These are phyloP conservation scores for Drosophila cyrtoloma DNA, from an alignment of 2,888 invertebrate species.

Conservation along the genomic window DNA sequence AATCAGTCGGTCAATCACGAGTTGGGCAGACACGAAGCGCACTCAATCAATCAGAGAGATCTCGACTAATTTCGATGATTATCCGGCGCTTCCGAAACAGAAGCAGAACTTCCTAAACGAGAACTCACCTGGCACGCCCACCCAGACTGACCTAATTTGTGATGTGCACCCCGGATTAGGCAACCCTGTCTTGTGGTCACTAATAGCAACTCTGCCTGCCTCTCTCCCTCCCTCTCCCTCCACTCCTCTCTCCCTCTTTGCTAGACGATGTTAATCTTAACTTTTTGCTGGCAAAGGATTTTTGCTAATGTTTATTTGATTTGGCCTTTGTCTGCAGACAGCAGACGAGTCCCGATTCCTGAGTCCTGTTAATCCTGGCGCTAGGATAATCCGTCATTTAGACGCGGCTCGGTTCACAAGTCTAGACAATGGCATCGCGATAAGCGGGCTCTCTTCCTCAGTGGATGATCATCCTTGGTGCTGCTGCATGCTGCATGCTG, in stretches of 20 bases:
- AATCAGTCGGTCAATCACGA: slow-evolving; percentile 56
- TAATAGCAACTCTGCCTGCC: slow-evolving; percentile 44
- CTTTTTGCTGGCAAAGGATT: slow-evolving; percentile 71
- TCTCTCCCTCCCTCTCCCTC: neutral
- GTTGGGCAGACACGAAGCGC: slow-evolving; percentile 39
- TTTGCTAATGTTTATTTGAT: slow-evolving; percentile 78
- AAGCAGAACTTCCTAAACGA: slow-evolving; percentile 39
- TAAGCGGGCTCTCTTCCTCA: slow-evolving; percentile 43
- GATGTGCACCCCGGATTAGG: slow-evolving; percentile 55
- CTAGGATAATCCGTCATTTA: slow-evolving; percentile 79
- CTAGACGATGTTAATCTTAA: slow-evolving; percentile 76
- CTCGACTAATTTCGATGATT: slow-evolving; percentile 71
- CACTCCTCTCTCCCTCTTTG: slow-evolving; percentile 6
- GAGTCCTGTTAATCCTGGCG: slow-evolving; percentile 68
- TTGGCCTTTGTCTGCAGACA: slow-evolving; percentile 63
- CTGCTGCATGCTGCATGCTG: slow-evolving; percentile 33
- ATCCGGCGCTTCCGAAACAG: slow-evolving; percentile 72
- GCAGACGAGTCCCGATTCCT: slow-evolving; percentile 3
- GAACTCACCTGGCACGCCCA: slow-evolving; percentile 31
- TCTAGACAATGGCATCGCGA: slow-evolving; percentile 76
- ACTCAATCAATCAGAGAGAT: slow-evolving; percentile 47
- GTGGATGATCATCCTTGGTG: slow-evolving; percentile 28
- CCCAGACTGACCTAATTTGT: slow-evolving; percentile 72
- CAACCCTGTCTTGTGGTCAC: slow-evolving; percentile 68
- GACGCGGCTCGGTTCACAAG: slow-evolving; percentile 76